Percentiles rank a stretch among this genome's conserved stretches.
phyloP scores from a whole-genome alignment of 2,888 invertebrate genomes.

The Microctonus brassicae region DNA sequence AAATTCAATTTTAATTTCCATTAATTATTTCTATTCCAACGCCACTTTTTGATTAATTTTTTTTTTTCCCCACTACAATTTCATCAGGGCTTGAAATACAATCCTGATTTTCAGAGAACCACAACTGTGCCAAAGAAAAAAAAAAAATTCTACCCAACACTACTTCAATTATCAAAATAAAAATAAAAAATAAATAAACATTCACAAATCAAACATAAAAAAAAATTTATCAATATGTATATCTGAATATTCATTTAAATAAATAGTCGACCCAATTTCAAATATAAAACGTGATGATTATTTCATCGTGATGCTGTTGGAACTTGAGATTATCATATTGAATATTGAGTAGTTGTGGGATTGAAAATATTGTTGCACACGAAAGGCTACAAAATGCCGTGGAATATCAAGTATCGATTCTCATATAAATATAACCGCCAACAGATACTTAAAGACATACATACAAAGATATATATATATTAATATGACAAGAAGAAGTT shows the following conservation, averaged over 20 bases:
- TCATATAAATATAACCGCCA: not conserved
- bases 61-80: too few relatives aligned
- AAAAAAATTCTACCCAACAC: too few relatives aligned
- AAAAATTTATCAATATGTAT: not conserved
- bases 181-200: too few relatives aligned
- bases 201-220: too few relatives aligned
- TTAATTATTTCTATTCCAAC: too few relatives aligned
- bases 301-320: not conserved
- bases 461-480: not conserved
- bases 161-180: too few relatives aligned
- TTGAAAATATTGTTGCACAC: not conserved
- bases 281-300: conserved; percentile 2
- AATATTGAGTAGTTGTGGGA: not conserved
- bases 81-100: too few relatives aligned
- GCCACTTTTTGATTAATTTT: too few relatives aligned
- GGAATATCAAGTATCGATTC: conserved; percentile 26
- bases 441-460: too few relatives aligned
- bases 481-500: not conserved
- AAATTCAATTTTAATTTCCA: too few relatives aligned
- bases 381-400: conserved; percentile 12
- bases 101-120: too few relatives aligned
- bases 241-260: not conserved
- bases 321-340: not conserved
- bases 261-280: conserved; percentile 12
- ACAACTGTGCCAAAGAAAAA: too few relatives aligned